Evolutionary conservation across 2,113 vertebrate species (phyloP), one percentile per base, ranked within the genome.

Genomic region (Salvelinus alpinus): DNA sequence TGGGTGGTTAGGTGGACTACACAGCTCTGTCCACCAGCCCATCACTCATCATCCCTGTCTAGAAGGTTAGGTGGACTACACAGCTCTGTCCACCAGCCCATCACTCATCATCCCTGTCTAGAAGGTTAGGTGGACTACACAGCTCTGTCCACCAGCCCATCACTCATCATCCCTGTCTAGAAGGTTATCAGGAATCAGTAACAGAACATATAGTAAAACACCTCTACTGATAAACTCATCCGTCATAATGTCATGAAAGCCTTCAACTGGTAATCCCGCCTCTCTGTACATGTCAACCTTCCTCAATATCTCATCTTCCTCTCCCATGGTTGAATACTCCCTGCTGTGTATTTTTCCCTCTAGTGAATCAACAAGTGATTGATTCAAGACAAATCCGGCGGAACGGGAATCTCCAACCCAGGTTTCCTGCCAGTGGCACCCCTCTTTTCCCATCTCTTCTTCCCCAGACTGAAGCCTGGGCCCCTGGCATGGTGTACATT

Each of bases 361-460:
- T 47, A 20, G 29, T 76, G 22, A 34, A 9, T 77, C 75, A 65
- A 31, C 22, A 20, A 20, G 22, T 64, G 64, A 79, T 60, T 51
- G 70, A 73, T 66, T 78, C 2, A 38, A 75, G 65, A 67, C 75
- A 48, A 72, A 74, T 48, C 13, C 6, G 59, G 20, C 24, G 25
- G 76, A 62, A 5, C 20, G 20, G 48, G 48, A 44, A 78, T 80
- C 73, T 66, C 9, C 24, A n/a, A 47, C 59, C 70, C 65, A 18
- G 38, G 27, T 22, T 73, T 51, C 44, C 75, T 76, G 65, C 70
- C 70, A 82, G 34, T n/a, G 0, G 22, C 12, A 31, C n/a, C 34
- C 73, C 51, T 72, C 18, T 38, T 16, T 38, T 66, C 29, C 38
- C 27, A 60, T 65, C 73, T 13, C 4, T 51, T 51, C 14, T 16